phyloP scores from a whole-genome alignment of 2,113 vertebrate species.

The Catharus fuscescens region DNA sequence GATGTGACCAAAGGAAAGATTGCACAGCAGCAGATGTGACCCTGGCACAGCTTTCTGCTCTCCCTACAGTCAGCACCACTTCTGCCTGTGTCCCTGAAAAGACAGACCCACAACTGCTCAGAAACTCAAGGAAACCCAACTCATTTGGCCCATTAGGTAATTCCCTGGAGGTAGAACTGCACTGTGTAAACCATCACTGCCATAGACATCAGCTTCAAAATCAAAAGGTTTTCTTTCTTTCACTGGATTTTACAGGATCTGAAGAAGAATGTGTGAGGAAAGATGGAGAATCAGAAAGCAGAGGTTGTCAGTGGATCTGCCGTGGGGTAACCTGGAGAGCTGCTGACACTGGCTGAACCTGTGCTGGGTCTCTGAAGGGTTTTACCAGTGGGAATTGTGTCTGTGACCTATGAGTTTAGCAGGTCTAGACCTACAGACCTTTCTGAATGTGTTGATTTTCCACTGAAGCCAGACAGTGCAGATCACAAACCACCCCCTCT shows the following conservation, averaged over 20 bases:
- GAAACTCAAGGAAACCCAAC: not conserved
- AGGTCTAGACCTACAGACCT: not conserved
- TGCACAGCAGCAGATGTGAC: not conserved
- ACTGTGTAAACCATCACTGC: not conserved
- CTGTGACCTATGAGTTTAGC: not conserved
- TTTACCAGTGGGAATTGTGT: not conserved
- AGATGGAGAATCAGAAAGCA: not conserved
- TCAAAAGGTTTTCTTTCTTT: not conserved
- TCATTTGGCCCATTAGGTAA: not conserved
- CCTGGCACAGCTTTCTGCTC: not conserved
- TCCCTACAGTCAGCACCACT: not conserved
- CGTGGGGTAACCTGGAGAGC: rapidly evolving
- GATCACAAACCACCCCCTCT: rapidly evolving
- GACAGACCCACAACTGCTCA: not conserved
- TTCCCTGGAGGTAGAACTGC: not conserved
- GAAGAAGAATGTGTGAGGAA: not conserved
- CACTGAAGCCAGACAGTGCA: not conserved
- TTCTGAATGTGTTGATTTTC: not conserved
- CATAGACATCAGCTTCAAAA: not conserved
- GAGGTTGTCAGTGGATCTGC: not conserved
- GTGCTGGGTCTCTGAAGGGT: not conserved
- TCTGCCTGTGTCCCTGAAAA: not conserved
- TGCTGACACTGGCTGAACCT: not conserved
- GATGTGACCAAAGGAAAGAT: not conserved
- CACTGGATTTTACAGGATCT: not conserved